Evolutionary conservation across 2,113 vertebrate species (phyloP).

Genomic region (Alligator sinensis): DNA sequence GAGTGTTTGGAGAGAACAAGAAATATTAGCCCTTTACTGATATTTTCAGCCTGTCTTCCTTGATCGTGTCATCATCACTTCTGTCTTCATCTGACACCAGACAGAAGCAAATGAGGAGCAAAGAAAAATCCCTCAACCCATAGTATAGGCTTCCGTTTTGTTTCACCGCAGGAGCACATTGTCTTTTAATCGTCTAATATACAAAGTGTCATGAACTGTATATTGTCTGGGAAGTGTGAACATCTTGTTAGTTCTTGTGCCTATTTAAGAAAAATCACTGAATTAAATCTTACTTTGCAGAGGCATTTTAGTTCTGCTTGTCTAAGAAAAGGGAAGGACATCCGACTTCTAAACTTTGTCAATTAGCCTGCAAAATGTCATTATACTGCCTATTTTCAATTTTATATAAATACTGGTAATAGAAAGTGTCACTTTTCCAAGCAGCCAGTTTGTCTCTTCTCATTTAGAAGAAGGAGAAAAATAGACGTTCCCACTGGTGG

Average conservation of each 20-base stretch:
- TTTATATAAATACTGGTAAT: slow-evolving; percentile 48
- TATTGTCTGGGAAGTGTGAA: slow-evolving; percentile 31
- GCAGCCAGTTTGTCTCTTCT: slow-evolving; percentile 64
- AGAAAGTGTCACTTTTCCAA: slow-evolving; percentile 51
- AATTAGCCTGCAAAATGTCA: slow-evolving; percentile 59
- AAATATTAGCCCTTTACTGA: not conserved
- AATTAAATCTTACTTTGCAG: slow-evolving; percentile 5
- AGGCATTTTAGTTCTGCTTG: not conserved
- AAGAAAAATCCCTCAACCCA: not conserved
- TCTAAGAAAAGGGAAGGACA: slow-evolving; percentile 17
- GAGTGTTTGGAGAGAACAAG: slow-evolving; percentile 1
- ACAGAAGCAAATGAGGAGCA: not conserved
- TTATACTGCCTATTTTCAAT: slow-evolving; percentile 44
- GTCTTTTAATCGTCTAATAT: slow-evolving; percentile 54
- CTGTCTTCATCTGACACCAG: slow-evolving; percentile 21
- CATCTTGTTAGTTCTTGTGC: slow-evolving; percentile 24
- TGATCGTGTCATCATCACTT: slow-evolving; percentile 3
- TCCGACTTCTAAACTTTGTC: slow-evolving; percentile 1
- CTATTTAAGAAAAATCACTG: slow-evolving; percentile 39
- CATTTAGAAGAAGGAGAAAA: slow-evolving; percentile 47
- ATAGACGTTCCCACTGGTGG: slow-evolving; percentile 55
- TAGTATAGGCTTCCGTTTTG: not conserved
- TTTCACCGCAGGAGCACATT: not conserved
- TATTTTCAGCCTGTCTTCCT: slow-evolving; percentile 8
- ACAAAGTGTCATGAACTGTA: not conserved